Percentiles rank a stretch among this genome's conserved stretches.
These are phyloP conservation scores for Andrena haemorrhoa DNA, from an alignment of 2,888 invertebrate species.

Conservation along the genomic window DNA sequence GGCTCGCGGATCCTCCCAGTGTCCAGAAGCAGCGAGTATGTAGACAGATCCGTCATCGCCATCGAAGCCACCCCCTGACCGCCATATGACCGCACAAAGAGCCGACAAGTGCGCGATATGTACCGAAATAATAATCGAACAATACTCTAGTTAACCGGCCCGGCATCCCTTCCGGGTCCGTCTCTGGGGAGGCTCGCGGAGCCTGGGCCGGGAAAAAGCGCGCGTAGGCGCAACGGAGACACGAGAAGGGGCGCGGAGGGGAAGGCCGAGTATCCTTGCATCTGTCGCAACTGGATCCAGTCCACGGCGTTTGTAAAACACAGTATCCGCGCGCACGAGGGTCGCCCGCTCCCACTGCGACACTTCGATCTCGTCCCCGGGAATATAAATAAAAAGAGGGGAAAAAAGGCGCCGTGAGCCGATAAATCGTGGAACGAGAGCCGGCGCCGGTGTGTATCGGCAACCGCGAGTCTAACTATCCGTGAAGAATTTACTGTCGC, in stretches of 20 bases:
- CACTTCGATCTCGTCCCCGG: conserved; percentile 34
- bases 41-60: conserved; percentile 17
- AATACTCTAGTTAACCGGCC: conserved; percentile 84
- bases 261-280: conserved; percentile 70
- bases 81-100: conserved; percentile 80
- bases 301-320: conserved; percentile 72
- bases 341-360: conserved; percentile 56
- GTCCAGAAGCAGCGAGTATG: background rate
- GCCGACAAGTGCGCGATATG: conserved; percentile 85
- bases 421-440: conserved; percentile 76
- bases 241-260: conserved; percentile 43
- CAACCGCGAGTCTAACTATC: conserved; percentile 69
- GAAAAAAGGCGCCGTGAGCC: conserved; percentile 40
- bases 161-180: conserved; percentile 68
- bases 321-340: conserved; percentile 67
- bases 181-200: conserved; percentile 74
- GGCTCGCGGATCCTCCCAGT: background rate
- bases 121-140: conserved; percentile 85
- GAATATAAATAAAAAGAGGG: conserved; percentile 69
- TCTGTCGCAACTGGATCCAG: conserved; percentile 73
- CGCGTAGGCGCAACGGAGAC: conserved; percentile 21
- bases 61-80: conserved; percentile 49
- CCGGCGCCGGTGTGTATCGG: conserved; percentile 29
- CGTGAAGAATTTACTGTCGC: conserved; percentile 74
- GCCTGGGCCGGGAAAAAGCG: conserved; percentile 63